These are phyloP conservation scores for Merops nubicus DNA, from an alignment of 2,113 vertebrate species.

Conservation along the genomic window DNA sequence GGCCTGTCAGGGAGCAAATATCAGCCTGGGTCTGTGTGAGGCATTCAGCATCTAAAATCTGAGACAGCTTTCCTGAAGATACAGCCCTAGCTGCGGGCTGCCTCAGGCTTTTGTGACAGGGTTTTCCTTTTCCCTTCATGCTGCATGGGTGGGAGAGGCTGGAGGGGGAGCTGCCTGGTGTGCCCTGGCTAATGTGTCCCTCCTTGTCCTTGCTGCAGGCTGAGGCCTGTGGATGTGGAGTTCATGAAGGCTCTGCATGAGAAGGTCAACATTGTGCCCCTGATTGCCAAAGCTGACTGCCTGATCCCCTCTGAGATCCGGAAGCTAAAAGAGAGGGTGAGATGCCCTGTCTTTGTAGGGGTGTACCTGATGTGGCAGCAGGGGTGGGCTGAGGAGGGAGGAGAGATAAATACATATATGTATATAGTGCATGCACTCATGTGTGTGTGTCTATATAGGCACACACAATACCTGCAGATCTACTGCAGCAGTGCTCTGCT, in stretches of 20 bases:
- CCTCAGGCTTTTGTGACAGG: background rate
- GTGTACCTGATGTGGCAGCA: background rate
- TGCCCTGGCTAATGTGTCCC: background rate
- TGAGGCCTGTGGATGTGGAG: conserved; percentile 94
- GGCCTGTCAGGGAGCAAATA: background rate
- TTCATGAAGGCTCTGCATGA: conserved; percentile 99
- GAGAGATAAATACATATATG: background rate
- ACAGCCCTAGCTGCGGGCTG: background rate
- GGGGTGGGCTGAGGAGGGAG: background rate
- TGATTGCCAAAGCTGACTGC: conserved; percentile 96
- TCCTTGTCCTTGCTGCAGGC: conserved; percentile 66
- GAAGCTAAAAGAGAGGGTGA: conserved; percentile 96
- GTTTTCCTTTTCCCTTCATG: background rate
- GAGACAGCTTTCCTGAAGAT: background rate
- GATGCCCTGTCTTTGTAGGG: background rate
- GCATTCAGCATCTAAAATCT: background rate
- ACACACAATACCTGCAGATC: background rate
- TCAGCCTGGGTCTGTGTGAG: background rate
- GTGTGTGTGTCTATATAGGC: accelerated
- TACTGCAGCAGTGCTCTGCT: background rate
- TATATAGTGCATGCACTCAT: too few species aligned
- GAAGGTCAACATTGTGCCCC: conserved; percentile 96
- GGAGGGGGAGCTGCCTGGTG: background rate
- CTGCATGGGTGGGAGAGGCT: background rate
- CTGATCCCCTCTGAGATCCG: conserved; percentile 93